Conservation (phyloP, 2,888 invertebrate species). For the Drosophila ezoana region DNA sequence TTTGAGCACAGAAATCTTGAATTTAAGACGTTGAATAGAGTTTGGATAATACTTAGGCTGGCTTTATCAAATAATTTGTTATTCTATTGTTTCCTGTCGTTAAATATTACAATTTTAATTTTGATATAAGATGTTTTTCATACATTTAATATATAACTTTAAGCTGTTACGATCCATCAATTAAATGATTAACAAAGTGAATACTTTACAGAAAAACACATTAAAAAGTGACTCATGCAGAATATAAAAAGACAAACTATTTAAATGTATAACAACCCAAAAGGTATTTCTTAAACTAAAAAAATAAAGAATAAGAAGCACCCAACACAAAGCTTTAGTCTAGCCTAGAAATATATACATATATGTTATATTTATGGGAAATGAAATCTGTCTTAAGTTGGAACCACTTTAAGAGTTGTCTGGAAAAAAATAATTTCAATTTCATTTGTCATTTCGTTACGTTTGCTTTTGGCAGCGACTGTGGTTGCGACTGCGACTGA, state of each 20-base stretch:
- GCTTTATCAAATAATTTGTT: too few relatives aligned
- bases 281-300: background rate
- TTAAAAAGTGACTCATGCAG: background rate
- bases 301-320: background rate
- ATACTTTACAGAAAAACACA: too few relatives aligned
- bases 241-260: background rate
- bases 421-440: constrained; percentile 68
- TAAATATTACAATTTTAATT: too few relatives aligned
- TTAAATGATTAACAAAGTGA: too few relatives aligned
- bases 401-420: constrained; percentile 20
- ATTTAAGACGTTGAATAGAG: too few relatives aligned
- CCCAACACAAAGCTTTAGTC: constrained; percentile 5
- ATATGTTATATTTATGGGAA: constrained; percentile 11
- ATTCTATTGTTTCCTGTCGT: too few relatives aligned
- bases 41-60: too few relatives aligned
- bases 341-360: constrained; percentile 23
- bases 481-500: constrained; percentile 13
- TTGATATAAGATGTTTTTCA: too few relatives aligned
- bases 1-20: too few relatives aligned
- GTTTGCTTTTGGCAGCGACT: constrained; percentile 52
- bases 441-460: constrained; percentile 81
- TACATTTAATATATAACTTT: too few relatives aligned
- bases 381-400: constrained; percentile 21
- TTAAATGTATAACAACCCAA: background rate
- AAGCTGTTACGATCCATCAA: too few relatives aligned